Percentiles rank a stretch among this genome's conserved stretches.
phyloP scores from a whole-genome alignment of 2,888 invertebrate species.

The Tholera decimalis region DNA sequence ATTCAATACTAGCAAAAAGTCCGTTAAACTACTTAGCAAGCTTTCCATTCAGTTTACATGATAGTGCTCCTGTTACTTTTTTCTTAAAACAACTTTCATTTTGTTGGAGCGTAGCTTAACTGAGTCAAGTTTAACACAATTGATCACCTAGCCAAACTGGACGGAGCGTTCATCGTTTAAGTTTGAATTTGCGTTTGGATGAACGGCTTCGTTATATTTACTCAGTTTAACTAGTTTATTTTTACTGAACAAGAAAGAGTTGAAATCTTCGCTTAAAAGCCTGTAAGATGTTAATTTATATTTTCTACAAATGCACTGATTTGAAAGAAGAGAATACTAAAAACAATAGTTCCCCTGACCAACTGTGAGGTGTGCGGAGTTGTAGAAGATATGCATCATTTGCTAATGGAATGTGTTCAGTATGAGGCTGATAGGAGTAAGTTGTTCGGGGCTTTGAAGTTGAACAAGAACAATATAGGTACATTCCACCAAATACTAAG shows the following conservation, averaged over 20 bases:
- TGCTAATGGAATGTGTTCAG: too few species aligned
- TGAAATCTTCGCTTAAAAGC: not conserved
- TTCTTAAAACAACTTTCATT: slow-evolving; percentile 24
- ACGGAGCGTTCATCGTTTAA: slow-evolving; percentile 43
- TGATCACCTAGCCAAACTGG: slow-evolving; percentile 49
- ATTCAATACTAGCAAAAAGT: slow-evolving; percentile 5
- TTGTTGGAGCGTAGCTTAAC: slow-evolving; percentile 27
- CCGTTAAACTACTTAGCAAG: not conserved
- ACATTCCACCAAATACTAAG: too few species aligned
- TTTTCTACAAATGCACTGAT: not conserved
- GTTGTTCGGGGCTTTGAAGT: too few species aligned
- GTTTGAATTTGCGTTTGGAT: slow-evolving; percentile 41
- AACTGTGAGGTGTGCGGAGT: too few species aligned
- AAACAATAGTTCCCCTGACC: too few species aligned
- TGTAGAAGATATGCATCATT: too few species aligned
- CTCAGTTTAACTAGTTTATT: slow-evolving; percentile 8
- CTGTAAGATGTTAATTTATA: not conserved
- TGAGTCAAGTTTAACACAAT: slow-evolving; percentile 44
- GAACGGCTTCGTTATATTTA: slow-evolving; percentile 14
- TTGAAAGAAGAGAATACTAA: too few species aligned
- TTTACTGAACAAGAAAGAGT: not conserved
- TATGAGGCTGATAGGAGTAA: too few species aligned
- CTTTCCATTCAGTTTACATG: slow-evolving; percentile 13
- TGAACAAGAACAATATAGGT: too few species aligned
- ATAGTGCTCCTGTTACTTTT: slow-evolving; percentile 13